phyloP scores from a whole-genome alignment of 2,797 vertebrate genomes.

The Tenualosa ilisha region DNA sequence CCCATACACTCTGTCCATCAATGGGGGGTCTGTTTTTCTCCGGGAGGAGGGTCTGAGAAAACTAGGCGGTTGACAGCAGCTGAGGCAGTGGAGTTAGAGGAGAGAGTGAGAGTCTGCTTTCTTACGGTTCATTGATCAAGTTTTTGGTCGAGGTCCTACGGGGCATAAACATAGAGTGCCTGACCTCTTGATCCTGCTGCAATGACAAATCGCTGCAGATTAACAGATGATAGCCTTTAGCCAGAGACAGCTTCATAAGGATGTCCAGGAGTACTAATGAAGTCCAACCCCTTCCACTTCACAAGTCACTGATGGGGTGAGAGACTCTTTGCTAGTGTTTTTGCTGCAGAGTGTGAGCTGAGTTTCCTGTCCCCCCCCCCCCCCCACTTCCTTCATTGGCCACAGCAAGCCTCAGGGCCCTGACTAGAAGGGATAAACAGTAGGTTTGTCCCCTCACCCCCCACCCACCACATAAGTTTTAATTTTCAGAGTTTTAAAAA shows the following conservation, averaged over 20 bases:
- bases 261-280: background rate
- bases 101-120: conserved; percentile 33
- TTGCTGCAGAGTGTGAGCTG: background rate
- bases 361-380: conserved; percentile 27
- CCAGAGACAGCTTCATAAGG: background rate
- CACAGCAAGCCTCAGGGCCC: conserved; percentile 59
- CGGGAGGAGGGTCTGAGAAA: conserved; percentile 14
- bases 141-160: conserved; percentile 33
- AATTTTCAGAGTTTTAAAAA: no score
- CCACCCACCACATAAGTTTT: no score
- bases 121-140: conserved; percentile 22
- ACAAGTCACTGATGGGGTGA: background rate
- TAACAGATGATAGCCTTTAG: background rate
- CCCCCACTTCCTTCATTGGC: conserved; percentile 69
- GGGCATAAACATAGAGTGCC: conserved; percentile 53
- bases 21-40: background rate
- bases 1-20: background rate
- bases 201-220: background rate
- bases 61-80: background rate
- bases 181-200: conserved; percentile 30
- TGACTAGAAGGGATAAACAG: no score
- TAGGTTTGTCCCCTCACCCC: no score
- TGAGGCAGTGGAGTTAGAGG: conserved; percentile 6
- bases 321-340: conserved; percentile 1
- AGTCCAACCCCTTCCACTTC: background rate